Base-by-base conservation (phyloP, 2,888 invertebrate genomes). In the Eupithecia dodoneata region DNA sequence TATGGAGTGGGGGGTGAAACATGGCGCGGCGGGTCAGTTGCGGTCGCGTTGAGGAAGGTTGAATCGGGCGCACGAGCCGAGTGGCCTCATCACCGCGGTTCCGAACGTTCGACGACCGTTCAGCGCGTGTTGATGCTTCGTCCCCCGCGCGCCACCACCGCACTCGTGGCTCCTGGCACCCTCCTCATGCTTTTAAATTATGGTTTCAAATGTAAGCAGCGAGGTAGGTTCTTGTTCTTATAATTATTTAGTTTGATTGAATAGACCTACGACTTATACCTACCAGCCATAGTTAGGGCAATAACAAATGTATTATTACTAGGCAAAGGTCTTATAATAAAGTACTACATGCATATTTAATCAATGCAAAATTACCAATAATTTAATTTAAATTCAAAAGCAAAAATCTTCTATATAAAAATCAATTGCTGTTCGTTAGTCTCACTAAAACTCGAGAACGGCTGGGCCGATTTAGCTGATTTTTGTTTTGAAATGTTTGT, bases 11-110 rank as follows among this genome's bases (percentile, higher is more conserved):
- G 81, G 82, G 79, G 79, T 75, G 80, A 80, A 74, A 79, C 74
- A 85, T 82, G 85, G 88, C 88, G 93, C 93, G 63, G 63, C 63
- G 92, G 94, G 94, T 94, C 94, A 95, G 94, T 90, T 91, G 94
- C 94, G 94, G 95, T 94, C 94, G 94, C 93, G 88, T 95, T 95
- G 95, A 94, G 95, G 94, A 94, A 95, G 95, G 95, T 94, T 94
- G 94, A 94, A 93, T 93, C 93, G 94, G 93, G 91, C 93, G 92
- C 94, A 94, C 93, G 93, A 93, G 94, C 92, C 91, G 89, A 78
- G 83, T 82, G 90, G 95, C 94, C 92, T 92, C 92, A 86, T 63
- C 77, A 92, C 91, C 84, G 85, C 85, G 94, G 93, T 93, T 94
- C 85, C 93, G 88, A 90, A 89, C 94, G 94, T 94, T 94, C 94